Percentiles rank a stretch among this genome's conserved stretches.
phyloP scores from a whole-genome alignment of 2,113 vertebrate species.

The Onychostoma macrolepis region DNA sequence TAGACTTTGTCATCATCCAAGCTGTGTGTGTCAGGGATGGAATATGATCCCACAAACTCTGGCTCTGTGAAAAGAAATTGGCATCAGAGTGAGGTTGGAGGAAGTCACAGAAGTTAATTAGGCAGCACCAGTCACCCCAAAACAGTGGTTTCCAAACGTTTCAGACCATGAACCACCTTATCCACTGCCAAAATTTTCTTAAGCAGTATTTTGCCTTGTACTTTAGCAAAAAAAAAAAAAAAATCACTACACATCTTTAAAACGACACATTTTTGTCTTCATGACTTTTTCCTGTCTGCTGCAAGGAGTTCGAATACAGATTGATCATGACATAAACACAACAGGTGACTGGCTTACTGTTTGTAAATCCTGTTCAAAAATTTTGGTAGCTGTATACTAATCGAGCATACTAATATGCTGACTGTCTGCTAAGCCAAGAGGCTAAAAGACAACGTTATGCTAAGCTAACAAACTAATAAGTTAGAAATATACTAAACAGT shows the following conservation, averaged over 20 bases:
- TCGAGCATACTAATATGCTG: not conserved
- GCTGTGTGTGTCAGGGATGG: constrained; percentile 84
- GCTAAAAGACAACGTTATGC: not conserved
- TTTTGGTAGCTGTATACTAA: not conserved
- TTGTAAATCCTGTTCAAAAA: not conserved
- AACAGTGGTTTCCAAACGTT: not conserved
- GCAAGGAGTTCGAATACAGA: not conserved
- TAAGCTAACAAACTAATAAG: not conserved
- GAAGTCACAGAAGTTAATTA: constrained; percentile 7
- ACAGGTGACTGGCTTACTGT: not conserved
- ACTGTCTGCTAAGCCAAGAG: not conserved
- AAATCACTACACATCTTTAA: not conserved
- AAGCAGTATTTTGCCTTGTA: not conserved
- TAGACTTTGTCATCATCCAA: constrained; percentile 85
- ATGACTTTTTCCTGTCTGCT: not conserved
- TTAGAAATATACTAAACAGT: not conserved
- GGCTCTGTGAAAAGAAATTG: constrained; percentile 73
- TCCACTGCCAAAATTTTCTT: not conserved
- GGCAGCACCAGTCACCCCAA: not conserved
- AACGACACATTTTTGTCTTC: not conserved
- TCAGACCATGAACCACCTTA: not conserved
- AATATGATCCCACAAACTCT: constrained; percentile 76
- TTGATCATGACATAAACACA: not conserved
- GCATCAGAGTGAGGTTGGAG: not conserved
- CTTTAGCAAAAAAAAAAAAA: not conserved